phyloP scores from a whole-genome alignment of 2,113 vertebrate genomes.

The Rhagologus leucostigma region DNA sequence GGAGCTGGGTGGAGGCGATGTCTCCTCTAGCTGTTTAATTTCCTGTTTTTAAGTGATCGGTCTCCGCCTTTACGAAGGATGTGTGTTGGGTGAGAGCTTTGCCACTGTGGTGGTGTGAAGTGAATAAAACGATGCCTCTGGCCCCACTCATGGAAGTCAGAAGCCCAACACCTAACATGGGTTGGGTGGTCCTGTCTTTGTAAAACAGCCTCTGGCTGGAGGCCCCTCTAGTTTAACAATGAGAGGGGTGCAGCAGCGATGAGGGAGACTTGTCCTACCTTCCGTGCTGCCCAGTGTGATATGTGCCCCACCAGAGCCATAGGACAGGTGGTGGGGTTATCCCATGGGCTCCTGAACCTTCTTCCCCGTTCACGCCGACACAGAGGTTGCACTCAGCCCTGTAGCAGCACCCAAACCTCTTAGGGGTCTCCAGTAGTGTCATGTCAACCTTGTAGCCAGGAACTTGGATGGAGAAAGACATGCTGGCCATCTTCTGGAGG shows the following conservation, averaged over 20 bases:
- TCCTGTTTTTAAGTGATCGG: neutral
- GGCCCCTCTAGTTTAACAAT: neutral
- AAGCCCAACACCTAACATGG: neutral
- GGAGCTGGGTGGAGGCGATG: neutral
- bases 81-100: neutral
- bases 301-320: fast-evolving
- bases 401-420: neutral
- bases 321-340: neutral
- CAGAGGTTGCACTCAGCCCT: neutral
- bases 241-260: fast-evolving
- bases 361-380: neutral
- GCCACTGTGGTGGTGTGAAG: neutral
- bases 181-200: neutral
- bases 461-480: neutral
- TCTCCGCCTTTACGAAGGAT: neutral
- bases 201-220: neutral
- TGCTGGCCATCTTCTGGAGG: neutral
- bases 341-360: neutral
- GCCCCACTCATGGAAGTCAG: neutral
- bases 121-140: neutral
- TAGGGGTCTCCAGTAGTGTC: neutral
- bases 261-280: neutral
- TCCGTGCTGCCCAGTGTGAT: neutral
- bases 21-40: neutral
- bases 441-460: neutral